Percentiles rank a stretch among this genome's conserved stretches.
These are phyloP conservation scores for Hypotaenidia okinawae DNA, from an alignment of 2,797 vertebrate species.

Conservation along the genomic window DNA sequence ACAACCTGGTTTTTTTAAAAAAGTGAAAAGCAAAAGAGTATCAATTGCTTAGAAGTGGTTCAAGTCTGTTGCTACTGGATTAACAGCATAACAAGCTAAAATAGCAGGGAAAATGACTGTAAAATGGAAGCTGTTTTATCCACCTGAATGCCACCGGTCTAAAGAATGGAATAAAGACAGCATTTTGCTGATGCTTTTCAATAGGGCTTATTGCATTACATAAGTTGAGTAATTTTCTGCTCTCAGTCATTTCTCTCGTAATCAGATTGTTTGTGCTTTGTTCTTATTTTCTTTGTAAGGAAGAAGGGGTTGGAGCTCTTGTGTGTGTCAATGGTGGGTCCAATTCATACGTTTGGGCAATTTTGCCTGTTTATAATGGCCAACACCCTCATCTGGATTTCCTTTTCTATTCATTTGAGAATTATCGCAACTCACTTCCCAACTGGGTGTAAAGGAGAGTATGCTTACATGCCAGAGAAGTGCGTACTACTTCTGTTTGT, in stretches of 20 bases:
- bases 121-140: slow-evolving; percentile 26
- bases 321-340: background rate
- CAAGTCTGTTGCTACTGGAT: slow-evolving; percentile 20
- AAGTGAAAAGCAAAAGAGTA: background rate
- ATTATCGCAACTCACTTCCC: background rate
- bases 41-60: background rate
- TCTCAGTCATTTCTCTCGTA: background rate
- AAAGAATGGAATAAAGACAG: background rate
- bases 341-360: background rate
- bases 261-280: slow-evolving; percentile 20
- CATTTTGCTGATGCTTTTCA: slow-evolving; percentile 24
- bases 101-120: background rate
- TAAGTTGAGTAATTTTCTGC: slow-evolving; percentile 46
- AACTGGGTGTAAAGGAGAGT: background rate
- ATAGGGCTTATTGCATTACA: slow-evolving; percentile 9
- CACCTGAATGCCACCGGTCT: background rate
- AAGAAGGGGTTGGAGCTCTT: background rate
- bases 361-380: background rate
- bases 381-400: background rate
- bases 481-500: background rate
- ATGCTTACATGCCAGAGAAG: background rate
- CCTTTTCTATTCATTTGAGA: background rate
- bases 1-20: background rate
- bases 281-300: slow-evolving; percentile 31
- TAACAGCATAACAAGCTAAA: slow-evolving; percentile 29